Percentiles rank a stretch among this genome's conserved stretches.
Evolutionary conservation across 2,888 invertebrate species (phyloP).

Genomic region (Abrostola tripartita): DNA sequence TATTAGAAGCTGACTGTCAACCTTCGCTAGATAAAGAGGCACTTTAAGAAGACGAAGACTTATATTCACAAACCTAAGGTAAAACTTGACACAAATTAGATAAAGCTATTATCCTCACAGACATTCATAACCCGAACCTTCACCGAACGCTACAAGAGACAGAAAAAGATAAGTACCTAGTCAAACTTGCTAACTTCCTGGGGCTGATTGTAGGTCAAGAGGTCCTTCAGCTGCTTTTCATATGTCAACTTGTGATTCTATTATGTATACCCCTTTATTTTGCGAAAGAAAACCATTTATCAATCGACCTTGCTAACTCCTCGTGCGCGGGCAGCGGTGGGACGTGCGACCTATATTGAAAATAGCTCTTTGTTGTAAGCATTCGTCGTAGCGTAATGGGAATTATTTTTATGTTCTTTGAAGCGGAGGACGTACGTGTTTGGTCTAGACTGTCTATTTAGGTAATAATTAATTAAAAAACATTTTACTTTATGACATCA

Average conservation of each 20-base stretch:
- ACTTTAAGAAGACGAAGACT: too few relatives aligned
- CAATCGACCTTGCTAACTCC: conserved; percentile 34
- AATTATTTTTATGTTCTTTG: conserved; percentile 16
- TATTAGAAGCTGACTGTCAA: too few relatives aligned
- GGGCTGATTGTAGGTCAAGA: conserved; percentile 47
- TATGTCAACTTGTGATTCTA: conserved; percentile 50
- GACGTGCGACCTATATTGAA: conserved; percentile 39
- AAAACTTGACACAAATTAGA: too few relatives aligned
- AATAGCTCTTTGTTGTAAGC: conserved; percentile 34
- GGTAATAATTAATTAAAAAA: too few relatives aligned
- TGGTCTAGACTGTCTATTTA: not conserved
- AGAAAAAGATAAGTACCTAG: not conserved
- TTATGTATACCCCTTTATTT: conserved; percentile 50
- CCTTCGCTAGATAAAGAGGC: too few relatives aligned
- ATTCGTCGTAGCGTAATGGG: conserved; percentile 25
- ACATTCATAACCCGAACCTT: not conserved
- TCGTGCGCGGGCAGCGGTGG: conserved; percentile 2
- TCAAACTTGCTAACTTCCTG: conserved; percentile 6
- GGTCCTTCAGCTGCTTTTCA: conserved; percentile 30
- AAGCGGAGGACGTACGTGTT: not conserved
- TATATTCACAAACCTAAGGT: too few relatives aligned
- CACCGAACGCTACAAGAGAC: not conserved
- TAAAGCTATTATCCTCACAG: too few relatives aligned
- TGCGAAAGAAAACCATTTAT: conserved; percentile 47
- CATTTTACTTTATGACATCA: too few relatives aligned